A percentile compares a stretch with the other conserved stretches of the same genome.
Conservation (phyloP, 2,888 invertebrate species). For the Girardia tigrina region DNA sequence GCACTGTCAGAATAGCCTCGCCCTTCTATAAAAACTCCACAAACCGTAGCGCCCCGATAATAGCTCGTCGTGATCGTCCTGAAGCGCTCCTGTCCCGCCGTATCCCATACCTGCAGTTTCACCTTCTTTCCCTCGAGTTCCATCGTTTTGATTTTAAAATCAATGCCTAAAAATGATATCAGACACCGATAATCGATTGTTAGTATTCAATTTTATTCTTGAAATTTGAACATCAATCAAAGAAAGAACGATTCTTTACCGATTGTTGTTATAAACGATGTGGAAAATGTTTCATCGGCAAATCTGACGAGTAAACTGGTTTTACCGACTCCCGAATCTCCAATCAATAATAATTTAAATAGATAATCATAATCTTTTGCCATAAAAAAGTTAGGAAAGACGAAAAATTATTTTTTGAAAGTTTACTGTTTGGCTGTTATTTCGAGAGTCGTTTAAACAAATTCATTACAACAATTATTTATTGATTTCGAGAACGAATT, state of each 20-base stretch:
- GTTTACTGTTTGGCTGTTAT: slow-evolving; percentile 11
- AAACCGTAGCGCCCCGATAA: background rate
- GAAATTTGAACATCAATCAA: too few relatives aligned
- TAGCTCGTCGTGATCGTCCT: slow-evolving; percentile 6
- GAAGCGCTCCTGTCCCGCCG: background rate
- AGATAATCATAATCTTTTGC: slow-evolving; percentile 5
- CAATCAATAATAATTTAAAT: slow-evolving; percentile 8
- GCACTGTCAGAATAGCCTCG: too few relatives aligned
- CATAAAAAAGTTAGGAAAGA: background rate
- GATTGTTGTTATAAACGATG: background rate
- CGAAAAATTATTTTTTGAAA: background rate
- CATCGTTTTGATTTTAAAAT: slow-evolving; percentile 5
- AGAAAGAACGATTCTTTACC: too few relatives aligned
- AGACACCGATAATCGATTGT: too few relatives aligned
- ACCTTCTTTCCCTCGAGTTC: background rate
- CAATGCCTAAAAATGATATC: background rate
- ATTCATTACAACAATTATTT: too few relatives aligned
- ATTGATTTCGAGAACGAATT: too few relatives aligned
- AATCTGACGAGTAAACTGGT: slow-evolving; percentile 14
- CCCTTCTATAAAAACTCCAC: too few relatives aligned
- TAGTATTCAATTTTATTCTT: too few relatives aligned
- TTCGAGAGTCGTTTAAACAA: too few relatives aligned
- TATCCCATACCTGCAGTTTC: slow-evolving; percentile 1
- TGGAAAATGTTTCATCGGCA: slow-evolving; percentile 12
- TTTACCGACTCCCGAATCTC: background rate